These are phyloP conservation scores for Dolichotis patagonum DNA, from an alignment of 2,113 vertebrate genomes.

Conservation along the genomic window DNA sequence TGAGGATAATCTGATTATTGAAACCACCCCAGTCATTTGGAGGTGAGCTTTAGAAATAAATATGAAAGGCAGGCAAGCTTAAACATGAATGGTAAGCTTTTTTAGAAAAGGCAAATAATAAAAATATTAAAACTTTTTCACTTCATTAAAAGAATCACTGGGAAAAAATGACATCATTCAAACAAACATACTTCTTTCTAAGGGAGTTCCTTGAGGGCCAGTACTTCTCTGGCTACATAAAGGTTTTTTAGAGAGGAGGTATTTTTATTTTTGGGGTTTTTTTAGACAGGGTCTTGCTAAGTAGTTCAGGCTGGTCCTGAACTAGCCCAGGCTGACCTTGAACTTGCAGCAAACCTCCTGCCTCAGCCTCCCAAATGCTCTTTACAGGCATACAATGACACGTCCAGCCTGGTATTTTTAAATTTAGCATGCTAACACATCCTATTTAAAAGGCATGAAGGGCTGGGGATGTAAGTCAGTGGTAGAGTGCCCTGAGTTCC, in stretches of 20 bases:
- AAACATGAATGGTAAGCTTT: background rate
- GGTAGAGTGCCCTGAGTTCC: background rate
- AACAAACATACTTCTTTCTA: background rate
- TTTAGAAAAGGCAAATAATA: background rate
- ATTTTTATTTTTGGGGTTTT: background rate
- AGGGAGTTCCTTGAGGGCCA: background rate
- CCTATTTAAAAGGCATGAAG: background rate
- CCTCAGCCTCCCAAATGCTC: background rate
- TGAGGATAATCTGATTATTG: background rate
- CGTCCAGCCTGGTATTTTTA: background rate
- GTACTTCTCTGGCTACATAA: conserved; percentile 17
- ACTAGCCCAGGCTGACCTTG: background rate
- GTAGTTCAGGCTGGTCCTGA: background rate
- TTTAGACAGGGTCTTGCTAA: background rate
- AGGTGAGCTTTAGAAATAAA: background rate
- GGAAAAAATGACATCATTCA: background rate
- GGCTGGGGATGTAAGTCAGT: background rate
- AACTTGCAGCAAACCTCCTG: background rate
- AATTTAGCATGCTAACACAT: background rate
- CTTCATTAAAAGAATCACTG: background rate
- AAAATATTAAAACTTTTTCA: conserved; percentile 1
- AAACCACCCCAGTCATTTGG: background rate
- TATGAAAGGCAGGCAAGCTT: background rate
- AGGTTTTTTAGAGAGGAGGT: background rate
- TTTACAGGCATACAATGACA: background rate